Conservation (phyloP, 1,140 invertebrate species). For the Pachypsylla venusta region DNA sequence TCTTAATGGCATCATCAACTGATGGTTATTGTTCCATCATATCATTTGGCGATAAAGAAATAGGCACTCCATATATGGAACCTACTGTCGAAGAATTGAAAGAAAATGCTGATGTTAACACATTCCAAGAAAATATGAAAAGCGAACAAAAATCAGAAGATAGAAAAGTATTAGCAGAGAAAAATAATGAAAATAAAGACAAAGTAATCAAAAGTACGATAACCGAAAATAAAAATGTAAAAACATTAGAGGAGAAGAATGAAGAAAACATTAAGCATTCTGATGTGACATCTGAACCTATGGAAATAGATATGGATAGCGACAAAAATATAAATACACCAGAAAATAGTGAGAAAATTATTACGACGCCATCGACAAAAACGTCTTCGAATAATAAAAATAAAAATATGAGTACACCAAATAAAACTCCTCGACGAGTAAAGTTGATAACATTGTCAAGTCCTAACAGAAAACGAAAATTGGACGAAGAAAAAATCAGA, state of each 20-base stretch:
- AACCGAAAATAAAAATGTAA: slow-evolving; percentile 22
- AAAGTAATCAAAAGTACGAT: slow-evolving; percentile 22
- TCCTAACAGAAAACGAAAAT: slow-evolving; percentile 14
- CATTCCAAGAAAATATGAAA: slow-evolving; percentile 22
- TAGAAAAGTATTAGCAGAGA: slow-evolving; percentile 14
- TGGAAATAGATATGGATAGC: neutral
- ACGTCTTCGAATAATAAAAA: slow-evolving; percentile 5
- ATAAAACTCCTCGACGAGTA: slow-evolving; percentile 8
- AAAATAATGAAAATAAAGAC: slow-evolving; percentile 8
- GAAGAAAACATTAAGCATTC: slow-evolving; percentile 21
- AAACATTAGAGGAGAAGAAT: slow-evolving; percentile 20
- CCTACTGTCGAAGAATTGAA: slow-evolving; percentile 11
- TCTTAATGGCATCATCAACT: slow-evolving; percentile 76
- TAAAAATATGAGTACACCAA: slow-evolving; percentile 5
- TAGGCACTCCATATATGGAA: slow-evolving; percentile 49
- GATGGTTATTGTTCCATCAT: slow-evolving; percentile 91
- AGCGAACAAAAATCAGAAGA: slow-evolving; percentile 14
- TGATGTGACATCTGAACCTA: neutral
- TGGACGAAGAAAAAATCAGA: neutral
- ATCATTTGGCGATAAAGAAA: slow-evolving; percentile 62
- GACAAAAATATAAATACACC: neutral
- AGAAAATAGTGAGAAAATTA: neutral
- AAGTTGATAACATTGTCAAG: slow-evolving; percentile 13
- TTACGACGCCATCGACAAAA: slow-evolving; percentile 3
- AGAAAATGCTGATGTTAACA: slow-evolving; percentile 20